Percentiles rank a stretch among this genome's conserved stretches.
phyloP scores from a whole-genome alignment of 2,888 invertebrate species.

The Gryllus longicercus region DNA sequence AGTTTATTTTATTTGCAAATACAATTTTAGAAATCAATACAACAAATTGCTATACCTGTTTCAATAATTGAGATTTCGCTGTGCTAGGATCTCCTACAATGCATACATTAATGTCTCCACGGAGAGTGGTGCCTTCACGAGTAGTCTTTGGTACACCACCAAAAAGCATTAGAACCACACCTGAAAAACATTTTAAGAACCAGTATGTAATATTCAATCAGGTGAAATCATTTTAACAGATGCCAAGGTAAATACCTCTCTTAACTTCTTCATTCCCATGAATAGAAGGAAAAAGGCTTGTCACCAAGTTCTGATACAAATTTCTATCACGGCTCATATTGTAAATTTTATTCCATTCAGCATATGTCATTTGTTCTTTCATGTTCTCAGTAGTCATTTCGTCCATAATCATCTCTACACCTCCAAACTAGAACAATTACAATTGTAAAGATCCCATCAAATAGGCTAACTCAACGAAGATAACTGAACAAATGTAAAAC shows the following conservation, averaged over 20 bases:
- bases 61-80: slow-evolving; percentile 94
- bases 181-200: slow-evolving; percentile 47
- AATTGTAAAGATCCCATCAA: no score
- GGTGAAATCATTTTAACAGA: no score
- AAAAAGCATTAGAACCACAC: slow-evolving; percentile 90
- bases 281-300: slow-evolving; percentile 90
- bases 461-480: no score
- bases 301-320: slow-evolving; percentile 84
- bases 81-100: slow-evolving; percentile 99
- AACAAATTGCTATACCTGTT: slow-evolving; percentile 61
- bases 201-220: background rate
- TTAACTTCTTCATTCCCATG: slow-evolving; percentile 98
- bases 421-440: slow-evolving; percentile 62
- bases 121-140: slow-evolving; percentile 80
- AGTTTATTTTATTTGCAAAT: background rate
- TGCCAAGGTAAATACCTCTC: slow-evolving; percentile 47
- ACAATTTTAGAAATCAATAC: background rate
- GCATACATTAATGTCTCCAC: slow-evolving; percentile 97
- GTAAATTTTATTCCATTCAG: slow-evolving; percentile 92
- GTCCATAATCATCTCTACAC: slow-evolving; percentile 76
- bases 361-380: slow-evolving; percentile 89
- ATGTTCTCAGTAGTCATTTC: slow-evolving; percentile 88
- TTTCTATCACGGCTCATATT: slow-evolving; percentile 94
- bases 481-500: no score
- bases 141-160: slow-evolving; percentile 96